These are phyloP conservation scores for Liasis olivaceus DNA, from an alignment of 2,797 vertebrate species.

Conservation along the genomic window DNA sequence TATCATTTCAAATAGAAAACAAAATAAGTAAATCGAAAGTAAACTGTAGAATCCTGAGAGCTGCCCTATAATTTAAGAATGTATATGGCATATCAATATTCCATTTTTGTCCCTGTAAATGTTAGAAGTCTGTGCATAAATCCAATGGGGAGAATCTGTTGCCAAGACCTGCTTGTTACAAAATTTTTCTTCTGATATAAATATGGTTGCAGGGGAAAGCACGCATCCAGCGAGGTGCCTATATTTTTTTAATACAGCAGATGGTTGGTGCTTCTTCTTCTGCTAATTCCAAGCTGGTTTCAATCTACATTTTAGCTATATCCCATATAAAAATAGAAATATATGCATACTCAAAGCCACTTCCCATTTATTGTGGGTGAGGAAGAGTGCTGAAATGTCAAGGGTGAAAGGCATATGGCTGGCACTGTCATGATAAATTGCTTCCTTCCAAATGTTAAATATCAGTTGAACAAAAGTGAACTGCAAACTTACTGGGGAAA, in stretches of 20 bases:
- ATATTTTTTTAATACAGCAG: background rate
- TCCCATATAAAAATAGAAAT: background rate
- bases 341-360: background rate
- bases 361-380: background rate
- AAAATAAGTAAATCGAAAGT: background rate
- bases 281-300: background rate
- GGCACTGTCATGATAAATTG: background rate
- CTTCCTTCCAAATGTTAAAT: background rate
- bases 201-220: background rate
- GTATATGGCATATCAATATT: background rate
- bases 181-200: background rate
- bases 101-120: background rate
- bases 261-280: background rate
- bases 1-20: background rate
- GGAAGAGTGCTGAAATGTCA: background rate
- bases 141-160: background rate
- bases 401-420: background rate
- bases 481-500: background rate
- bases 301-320: background rate
- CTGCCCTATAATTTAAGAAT: background rate
- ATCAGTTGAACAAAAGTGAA: background rate
- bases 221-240: background rate
- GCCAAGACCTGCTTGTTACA: background rate
- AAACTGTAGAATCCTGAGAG: background rate
- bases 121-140: background rate